These are phyloP conservation scores for Megalops atlanticus DNA, from an alignment of 2,113 vertebrate species.

Conservation along the genomic window DNA sequence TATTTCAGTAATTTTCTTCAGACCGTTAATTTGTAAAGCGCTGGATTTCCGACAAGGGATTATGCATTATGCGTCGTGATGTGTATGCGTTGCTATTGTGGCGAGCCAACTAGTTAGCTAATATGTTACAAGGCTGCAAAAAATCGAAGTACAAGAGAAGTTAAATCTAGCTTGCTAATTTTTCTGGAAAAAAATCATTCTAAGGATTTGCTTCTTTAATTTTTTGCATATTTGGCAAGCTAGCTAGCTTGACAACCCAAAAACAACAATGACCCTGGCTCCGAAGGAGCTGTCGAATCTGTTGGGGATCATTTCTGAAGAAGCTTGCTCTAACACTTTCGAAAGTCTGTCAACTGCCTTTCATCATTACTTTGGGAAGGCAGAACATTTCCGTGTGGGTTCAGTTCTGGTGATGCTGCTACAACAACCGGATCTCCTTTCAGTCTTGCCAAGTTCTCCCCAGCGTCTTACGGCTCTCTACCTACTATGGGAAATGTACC, in stretches of 20 bases:
- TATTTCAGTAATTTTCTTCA: neutral
- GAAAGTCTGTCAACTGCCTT: slow-evolving; percentile 92
- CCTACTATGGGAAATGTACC: slow-evolving; percentile 99
- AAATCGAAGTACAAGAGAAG: too few relatives aligned
- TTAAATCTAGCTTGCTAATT: too few relatives aligned
- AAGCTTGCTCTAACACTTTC: slow-evolving; percentile 89
- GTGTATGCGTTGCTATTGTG: neutral
- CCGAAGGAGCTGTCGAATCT: slow-evolving; percentile 93
- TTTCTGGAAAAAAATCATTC: too few relatives aligned
- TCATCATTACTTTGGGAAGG: slow-evolving; percentile 93
- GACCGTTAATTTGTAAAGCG: neutral
- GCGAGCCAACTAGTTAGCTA: slow-evolving; percentile 9
- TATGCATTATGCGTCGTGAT: neutral
- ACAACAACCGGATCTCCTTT: slow-evolving; percentile 88
- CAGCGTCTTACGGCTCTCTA: slow-evolving; percentile 96
- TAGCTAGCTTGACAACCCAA: neutral
- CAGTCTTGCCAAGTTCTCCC: slow-evolving; percentile 82
- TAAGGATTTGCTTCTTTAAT: too few relatives aligned
- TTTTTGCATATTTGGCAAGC: neutral
- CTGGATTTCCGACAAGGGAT: neutral
- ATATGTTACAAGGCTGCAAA: slow-evolving; percentile 17
- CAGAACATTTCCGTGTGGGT: slow-evolving; percentile 92
- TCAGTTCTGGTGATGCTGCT: slow-evolving; percentile 93
- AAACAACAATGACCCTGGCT: slow-evolving; percentile 81
- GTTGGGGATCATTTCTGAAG: slow-evolving; percentile 93